Evolutionary conservation across 2,888 invertebrate species (phyloP), one percentile per base, ranked within the genome.

Genomic region (Pimpla rufipes): DNA sequence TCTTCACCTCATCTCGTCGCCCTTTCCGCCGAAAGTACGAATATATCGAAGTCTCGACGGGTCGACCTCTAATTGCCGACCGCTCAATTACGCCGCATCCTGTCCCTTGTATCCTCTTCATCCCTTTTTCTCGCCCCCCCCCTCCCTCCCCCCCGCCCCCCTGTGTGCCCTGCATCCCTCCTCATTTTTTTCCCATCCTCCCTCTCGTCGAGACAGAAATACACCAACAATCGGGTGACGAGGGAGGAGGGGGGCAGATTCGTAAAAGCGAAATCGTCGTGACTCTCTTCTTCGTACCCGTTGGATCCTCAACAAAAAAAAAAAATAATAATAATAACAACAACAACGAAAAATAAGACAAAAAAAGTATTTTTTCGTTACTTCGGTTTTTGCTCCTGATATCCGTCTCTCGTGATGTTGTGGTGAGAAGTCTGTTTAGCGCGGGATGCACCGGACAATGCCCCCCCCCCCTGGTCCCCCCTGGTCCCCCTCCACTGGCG

Each of bases 351-450:
- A n/a, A n/a, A 11, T 5, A 52, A 40, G 6, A 8, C 5, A 52
- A 23, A 23, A 55, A 55, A 55, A 11, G 10, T 23, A 11, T 23
- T 11, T 37, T 62, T 64, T 47, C 50, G n/a, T 35, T 50, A 74
- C 75, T 62, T 45, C 50, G 16, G 10, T 18, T 71, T 81, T 55
- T 57, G 21, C 71, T 37, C 71, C n/a, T 75, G 79, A 81, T 77
- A 62, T 74, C 67, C 79, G 70, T 50, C 50, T 47, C 21, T 79
- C 75, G 74, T 70, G 79, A 86, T 80, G 35, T 82, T 76, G 82
- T 70, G 45, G 76, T 59, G 68, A 86, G 87, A 89, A 88, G 87
- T 87, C 88, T 88, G 88, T 88, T 90, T 90, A 89, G 87, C 87
- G 82, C 74, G 42, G n/a, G 71, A 76, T 76, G 66, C 45, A 70